Conservation (phyloP, 2,888 invertebrate species). For the Scaptomyza flava region DNA sequence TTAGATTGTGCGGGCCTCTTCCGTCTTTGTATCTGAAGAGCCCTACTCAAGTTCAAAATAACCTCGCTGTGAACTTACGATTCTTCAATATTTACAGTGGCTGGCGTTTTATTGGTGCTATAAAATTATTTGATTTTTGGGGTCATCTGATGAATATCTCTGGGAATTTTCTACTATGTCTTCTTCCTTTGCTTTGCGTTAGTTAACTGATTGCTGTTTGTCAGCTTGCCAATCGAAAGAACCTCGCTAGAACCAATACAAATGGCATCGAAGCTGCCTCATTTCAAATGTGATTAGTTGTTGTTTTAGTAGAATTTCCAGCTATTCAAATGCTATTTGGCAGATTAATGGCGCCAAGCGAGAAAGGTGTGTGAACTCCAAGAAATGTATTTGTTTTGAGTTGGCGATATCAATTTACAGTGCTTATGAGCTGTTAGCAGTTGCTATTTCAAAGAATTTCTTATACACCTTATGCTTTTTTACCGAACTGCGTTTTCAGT, state of each 20-base stretch:
- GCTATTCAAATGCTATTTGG: slow-evolving; percentile 18
- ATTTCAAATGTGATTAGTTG: slow-evolving; percentile 65
- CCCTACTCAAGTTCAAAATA: slow-evolving; percentile 26
- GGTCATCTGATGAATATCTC: slow-evolving; percentile 55
- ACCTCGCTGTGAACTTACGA: slow-evolving; percentile 19
- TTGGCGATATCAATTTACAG: slow-evolving; percentile 51
- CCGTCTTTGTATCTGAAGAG: slow-evolving; percentile 37
- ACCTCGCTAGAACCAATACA: slow-evolving; percentile 58
- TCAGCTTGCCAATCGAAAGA: slow-evolving; percentile 50
- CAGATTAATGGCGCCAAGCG: slow-evolving; percentile 61
- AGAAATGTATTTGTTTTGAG: slow-evolving; percentile 28
- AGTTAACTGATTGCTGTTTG: slow-evolving; percentile 52
- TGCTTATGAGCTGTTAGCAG: slow-evolving; percentile 39
- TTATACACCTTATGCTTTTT: slow-evolving; percentile 10
- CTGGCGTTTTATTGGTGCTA: slow-evolving; percentile 48
- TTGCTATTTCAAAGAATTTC: slow-evolving; percentile 10
- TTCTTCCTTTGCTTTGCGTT: slow-evolving; percentile 52
- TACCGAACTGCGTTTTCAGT: slow-evolving; percentile 3
- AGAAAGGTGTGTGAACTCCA: slow-evolving; percentile 59
- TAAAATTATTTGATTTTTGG: slow-evolving; percentile 34
- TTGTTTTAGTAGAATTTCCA: slow-evolving; percentile 24
- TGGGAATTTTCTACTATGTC: slow-evolving; percentile 56
- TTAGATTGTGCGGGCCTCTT: slow-evolving; percentile 49
- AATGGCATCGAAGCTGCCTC: slow-evolving; percentile 59
- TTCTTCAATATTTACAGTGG: slow-evolving; percentile 43